These are phyloP conservation scores for Mycteria americana DNA, from an alignment of 2,797 vertebrate genomes.

Conservation along the genomic window DNA sequence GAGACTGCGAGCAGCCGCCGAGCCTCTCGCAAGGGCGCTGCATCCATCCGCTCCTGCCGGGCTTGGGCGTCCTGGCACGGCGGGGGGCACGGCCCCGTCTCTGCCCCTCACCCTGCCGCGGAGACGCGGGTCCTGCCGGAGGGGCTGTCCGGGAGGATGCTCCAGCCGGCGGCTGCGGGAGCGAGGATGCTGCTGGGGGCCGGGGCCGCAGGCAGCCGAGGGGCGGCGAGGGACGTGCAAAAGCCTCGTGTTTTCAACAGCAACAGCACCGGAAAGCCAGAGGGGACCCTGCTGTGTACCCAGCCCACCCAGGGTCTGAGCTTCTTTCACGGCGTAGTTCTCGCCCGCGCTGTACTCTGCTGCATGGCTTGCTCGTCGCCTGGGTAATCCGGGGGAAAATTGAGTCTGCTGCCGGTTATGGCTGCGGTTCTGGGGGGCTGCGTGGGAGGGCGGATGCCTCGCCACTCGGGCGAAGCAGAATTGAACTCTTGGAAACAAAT, in stretches of 20 bases:
- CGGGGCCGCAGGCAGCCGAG: background rate
- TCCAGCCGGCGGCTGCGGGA: background rate
- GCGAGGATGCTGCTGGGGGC: background rate
- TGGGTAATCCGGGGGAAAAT: background rate
- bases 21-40: background rate
- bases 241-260: fast-evolving
- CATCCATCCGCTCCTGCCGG: background rate
- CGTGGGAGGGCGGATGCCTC: fast-evolving
- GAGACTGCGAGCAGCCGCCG: background rate
- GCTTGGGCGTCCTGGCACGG: background rate
- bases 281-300: too few species aligned
- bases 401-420: background rate
- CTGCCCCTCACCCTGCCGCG: background rate
- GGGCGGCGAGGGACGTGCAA: background rate
- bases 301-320: fast-evolving
- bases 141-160: background rate
- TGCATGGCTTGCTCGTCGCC: background rate
- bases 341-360: fast-evolving
- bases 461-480: fast-evolving
- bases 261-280: background rate
- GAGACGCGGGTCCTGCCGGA: fast-evolving
- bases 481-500: background rate
- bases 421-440: background rate
- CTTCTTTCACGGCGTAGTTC: background rate
- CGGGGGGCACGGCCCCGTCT: fast-evolving